Evolutionary conservation across 2,797 vertebrate species (phyloP), one percentile per base, ranked within the genome.

Genomic region (Glossophaga mutica): DNA sequence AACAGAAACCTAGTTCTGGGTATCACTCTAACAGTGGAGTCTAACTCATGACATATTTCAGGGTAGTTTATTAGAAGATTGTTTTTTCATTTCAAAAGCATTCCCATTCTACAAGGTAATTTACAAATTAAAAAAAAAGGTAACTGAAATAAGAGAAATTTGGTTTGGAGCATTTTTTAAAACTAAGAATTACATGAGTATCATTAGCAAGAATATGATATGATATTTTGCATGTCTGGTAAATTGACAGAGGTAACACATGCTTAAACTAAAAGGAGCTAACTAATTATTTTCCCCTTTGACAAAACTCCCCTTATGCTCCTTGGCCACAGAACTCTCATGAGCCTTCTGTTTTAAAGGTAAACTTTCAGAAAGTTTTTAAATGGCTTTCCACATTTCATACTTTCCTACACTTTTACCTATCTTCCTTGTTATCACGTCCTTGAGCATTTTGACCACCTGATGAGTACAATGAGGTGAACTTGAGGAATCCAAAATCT

Each of bases 11-110:
- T 62, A 42, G 1, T 52, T 12, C 15, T 65, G 22, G 10, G 9
- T 62, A 59, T 62, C 18, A 74, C 26, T 62, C 46, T 82, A 73
- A 95, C 15, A 59, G 22, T 57, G 11, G 29, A 32, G 29, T 62
- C 55, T 73, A 73, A 95, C 12, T 88, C 19, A 78, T 10, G 3
- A 78, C 14, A 87, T 46, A 78, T 90, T 94, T 87, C 77, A 87
- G 11, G 11, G 71, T 21, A 76, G 32, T 39, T 81, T 90, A 92
- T 67, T 42, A 14, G 24, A 73, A 16, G 24, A 73, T 9, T 34
- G 44, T 29, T 50, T 26, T 48, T 59, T 22, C 16, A 39, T 48
- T 85, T 44, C 32, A 74, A 68, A 86, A 96, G 37, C 2, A 39
- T 3, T 70, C 3, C 3, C 57, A 65, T 76, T 90, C 29, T 87